phyloP scores from a whole-genome alignment of 2,888 invertebrate genomes.

The Erynnis tages region DNA sequence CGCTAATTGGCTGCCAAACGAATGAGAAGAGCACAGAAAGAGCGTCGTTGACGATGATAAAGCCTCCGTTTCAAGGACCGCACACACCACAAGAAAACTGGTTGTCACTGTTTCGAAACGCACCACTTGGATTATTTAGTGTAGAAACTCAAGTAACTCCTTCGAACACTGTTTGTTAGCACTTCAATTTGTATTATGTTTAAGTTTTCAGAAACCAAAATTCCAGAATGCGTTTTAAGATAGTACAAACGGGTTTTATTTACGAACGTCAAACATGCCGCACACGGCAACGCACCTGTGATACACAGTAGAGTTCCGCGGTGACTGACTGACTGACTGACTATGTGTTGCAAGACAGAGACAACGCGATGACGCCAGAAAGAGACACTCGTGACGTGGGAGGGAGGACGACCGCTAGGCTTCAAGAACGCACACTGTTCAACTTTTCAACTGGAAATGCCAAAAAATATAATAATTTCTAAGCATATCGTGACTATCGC shows the following conservation, averaged over 20 bases:
- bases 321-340: conserved; percentile 66
- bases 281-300: conserved; percentile 56
- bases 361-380: conserved; percentile 58
- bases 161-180: conserved; percentile 24
- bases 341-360: conserved; percentile 63
- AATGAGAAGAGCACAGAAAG: conserved; percentile 50
- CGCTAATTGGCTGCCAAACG: conserved; percentile 54
- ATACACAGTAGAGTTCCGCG: conserved; percentile 62
- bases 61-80: conserved; percentile 75
- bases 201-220: conserved; percentile 14
- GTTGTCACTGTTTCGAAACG: conserved; percentile 70
- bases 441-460: conserved; percentile 37
- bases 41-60: conserved; percentile 52
- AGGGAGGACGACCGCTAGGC: conserved; percentile 71
- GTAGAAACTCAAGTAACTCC: not conserved
- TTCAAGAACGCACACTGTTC: conserved; percentile 67
- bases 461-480: conserved; percentile 12
- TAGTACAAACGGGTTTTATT: conserved; percentile 60
- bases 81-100: conserved; percentile 68
- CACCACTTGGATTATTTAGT: conserved; percentile 34
- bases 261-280: conserved; percentile 52
- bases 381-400: conserved; percentile 65
- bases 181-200: conserved; percentile 29
- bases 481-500: not conserved
- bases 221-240: conserved; percentile 35